Evolutionary conservation across 2,797 vertebrate species (phyloP).

Genomic region (Anguilla megastoma): DNA sequence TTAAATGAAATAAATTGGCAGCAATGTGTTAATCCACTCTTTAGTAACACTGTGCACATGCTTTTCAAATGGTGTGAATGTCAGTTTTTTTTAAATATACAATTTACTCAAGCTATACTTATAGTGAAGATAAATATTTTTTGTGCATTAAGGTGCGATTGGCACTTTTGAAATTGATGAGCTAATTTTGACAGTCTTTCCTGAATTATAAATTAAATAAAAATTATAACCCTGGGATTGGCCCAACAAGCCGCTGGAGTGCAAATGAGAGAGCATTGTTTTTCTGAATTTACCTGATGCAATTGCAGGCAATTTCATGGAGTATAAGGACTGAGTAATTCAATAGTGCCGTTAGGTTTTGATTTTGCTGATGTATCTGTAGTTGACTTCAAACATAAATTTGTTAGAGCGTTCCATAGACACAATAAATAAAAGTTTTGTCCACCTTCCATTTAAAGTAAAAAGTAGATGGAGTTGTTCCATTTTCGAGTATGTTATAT

Average conservation of each 20-base stretch:
- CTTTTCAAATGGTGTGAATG: background rate
- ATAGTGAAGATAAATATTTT: background rate
- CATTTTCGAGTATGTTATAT: constrained; percentile 59
- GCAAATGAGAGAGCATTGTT: constrained; percentile 23
- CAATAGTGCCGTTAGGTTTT: constrained; percentile 44
- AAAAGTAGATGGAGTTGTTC: background rate
- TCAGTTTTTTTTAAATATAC: background rate
- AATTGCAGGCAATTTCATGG: constrained; percentile 53
- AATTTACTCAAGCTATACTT: background rate
- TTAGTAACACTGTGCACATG: background rate
- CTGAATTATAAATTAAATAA: background rate
- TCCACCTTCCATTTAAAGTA: constrained; percentile 35
- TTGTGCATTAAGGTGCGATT: background rate
- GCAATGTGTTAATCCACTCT: background rate
- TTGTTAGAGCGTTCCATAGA: constrained; percentile 62
- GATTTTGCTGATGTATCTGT: constrained; percentile 61
- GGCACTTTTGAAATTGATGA: background rate
- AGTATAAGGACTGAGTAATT: constrained; percentile 58
- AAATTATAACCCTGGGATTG: background rate
- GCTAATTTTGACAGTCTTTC: background rate
- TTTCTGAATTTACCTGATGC: constrained; percentile 52
- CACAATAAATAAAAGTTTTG: constrained; percentile 52
- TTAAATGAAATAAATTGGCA: background rate
- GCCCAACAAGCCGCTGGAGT: background rate
- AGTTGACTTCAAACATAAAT: constrained; percentile 57